A percentile compares a stretch with the other conserved stretches of the same genome.
phyloP scores from a whole-genome alignment of 2,888 invertebrate species.

The Melanostoma mellinum region DNA sequence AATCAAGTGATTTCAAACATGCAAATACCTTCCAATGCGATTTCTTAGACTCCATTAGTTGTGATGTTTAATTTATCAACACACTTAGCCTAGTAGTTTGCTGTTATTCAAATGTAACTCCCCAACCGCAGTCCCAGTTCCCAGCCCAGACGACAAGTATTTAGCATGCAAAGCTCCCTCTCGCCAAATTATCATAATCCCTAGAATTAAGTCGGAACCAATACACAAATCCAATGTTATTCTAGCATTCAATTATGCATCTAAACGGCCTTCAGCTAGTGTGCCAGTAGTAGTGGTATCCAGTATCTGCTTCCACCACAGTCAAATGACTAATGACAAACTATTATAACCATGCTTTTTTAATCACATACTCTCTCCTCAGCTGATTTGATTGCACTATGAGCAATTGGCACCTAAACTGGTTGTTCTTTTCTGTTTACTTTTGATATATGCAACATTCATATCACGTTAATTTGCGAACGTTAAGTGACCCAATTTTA shows the following conservation, averaged over 20 bases:
- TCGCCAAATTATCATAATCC: slow-evolving; percentile 39
- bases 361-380: slow-evolving; percentile 24
- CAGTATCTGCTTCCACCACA: not conserved
- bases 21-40: too few species aligned
- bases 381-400: slow-evolving; percentile 30
- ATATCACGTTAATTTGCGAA: slow-evolving; percentile 64
- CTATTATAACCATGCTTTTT: slow-evolving; percentile 13
- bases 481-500: slow-evolving; percentile 66
- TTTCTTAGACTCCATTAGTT: too few species aligned
- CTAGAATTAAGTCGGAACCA: slow-evolving; percentile 31
- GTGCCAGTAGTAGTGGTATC: slow-evolving; percentile 23
- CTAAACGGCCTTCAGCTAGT: slow-evolving; percentile 57
- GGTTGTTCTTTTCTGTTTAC: slow-evolving; percentile 12
- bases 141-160: slow-evolving; percentile 24
- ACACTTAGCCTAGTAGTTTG: not conserved
- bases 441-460: slow-evolving; percentile 43
- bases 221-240: slow-evolving; percentile 3
- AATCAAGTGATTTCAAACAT: too few species aligned
- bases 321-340: slow-evolving; percentile 44
- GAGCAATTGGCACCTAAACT: slow-evolving; percentile 36
- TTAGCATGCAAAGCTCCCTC: slow-evolving; percentile 13
- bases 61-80: slow-evolving; percentile 8
- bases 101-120: slow-evolving; percentile 4
- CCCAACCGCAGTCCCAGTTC: slow-evolving; percentile 14
- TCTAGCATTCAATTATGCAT: slow-evolving; percentile 39